Evolutionary conservation across 2,113 vertebrate genomes (phyloP).

Genomic region (Psophia crepitans): DNA sequence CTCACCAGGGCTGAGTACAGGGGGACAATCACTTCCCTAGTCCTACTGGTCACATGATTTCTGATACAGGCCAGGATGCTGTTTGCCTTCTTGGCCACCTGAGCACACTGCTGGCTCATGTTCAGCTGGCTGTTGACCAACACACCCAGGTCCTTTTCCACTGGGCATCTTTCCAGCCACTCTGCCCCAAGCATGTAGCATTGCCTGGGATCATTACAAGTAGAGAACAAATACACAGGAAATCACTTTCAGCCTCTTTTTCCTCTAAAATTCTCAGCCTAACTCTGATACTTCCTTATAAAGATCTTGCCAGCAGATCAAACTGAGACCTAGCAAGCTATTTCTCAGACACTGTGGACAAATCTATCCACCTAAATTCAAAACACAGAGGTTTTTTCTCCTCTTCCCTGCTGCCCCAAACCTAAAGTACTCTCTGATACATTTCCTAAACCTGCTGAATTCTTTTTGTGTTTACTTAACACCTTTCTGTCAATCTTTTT

Average conservation of each 20-base stretch:
- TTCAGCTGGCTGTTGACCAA: too few relatives aligned
- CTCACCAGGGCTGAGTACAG: too few relatives aligned
- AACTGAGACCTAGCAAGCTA: not conserved
- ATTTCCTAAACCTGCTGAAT: not conserved
- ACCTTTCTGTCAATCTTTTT: not conserved
- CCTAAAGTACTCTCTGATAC: not conserved
- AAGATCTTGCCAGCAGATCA: not conserved
- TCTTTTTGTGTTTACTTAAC: not conserved
- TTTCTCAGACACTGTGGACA: not conserved
- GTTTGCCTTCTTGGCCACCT: too few relatives aligned
- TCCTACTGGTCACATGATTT: too few relatives aligned
- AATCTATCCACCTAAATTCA: not conserved
- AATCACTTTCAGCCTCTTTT: not conserved
- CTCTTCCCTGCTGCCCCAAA: rapidly evolving
- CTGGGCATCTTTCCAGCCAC: too few relatives aligned
- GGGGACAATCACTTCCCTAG: too few relatives aligned
- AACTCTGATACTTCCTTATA: not conserved
- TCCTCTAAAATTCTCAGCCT: not conserved
- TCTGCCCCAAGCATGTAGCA: too few relatives aligned
- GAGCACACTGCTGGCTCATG: too few relatives aligned
- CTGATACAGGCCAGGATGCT: too few relatives aligned
- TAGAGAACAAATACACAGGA: not conserved
- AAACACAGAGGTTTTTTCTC: not conserved
- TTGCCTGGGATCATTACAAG: not conserved
- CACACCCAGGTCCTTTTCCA: too few relatives aligned